Conservation (phyloP, 37 sponge, comb jelly and placozoan species). For the Eunapius fragilis region DNA sequence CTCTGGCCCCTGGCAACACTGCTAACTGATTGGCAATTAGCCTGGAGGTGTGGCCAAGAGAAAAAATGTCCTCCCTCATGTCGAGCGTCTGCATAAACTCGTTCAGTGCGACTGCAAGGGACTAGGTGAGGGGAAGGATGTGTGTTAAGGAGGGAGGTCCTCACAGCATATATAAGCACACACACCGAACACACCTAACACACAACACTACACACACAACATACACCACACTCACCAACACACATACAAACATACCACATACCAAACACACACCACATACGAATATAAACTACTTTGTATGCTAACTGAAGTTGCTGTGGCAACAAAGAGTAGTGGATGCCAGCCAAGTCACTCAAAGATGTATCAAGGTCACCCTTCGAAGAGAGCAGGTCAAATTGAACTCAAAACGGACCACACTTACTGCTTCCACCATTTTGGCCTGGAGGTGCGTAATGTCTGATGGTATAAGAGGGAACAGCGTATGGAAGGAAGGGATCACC, state of each 20-base stretch:
- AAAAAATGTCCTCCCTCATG: slow-evolving; percentile 65
- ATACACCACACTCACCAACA: too few relatives aligned
- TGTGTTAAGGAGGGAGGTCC: neutral
- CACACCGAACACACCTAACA: neutral
- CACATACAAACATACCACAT: neutral
- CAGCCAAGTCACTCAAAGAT: slow-evolving; percentile 19
- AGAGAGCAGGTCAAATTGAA: too few relatives aligned
- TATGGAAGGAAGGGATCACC: slow-evolving; percentile 40
- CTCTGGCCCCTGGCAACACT: slow-evolving; percentile 15
- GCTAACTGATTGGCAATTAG: slow-evolving; percentile 60
- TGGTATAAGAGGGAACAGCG: slow-evolving; percentile 56
- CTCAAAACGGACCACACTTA: neutral
- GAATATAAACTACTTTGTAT: slow-evolving; percentile 24
- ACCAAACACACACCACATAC: too few relatives aligned
- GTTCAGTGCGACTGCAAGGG: slow-evolving; percentile 32
- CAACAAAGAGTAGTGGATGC: slow-evolving; percentile 49
- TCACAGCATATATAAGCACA: neutral
- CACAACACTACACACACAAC: too few relatives aligned
- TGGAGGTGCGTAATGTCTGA: slow-evolving; percentile 30
- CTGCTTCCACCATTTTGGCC: slow-evolving; percentile 29
- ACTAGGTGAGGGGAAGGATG: slow-evolving; percentile 30
- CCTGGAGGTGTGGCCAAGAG: slow-evolving; percentile 62
- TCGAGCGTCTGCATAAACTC: slow-evolving; percentile 33
- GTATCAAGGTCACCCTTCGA: slow-evolving; percentile 21
- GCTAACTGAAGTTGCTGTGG: slow-evolving; percentile 27